Percentiles rank a stretch among this genome's conserved stretches.
These are phyloP conservation scores for Gasterosteus aculeatus DNA, from an alignment of 2,113 vertebrate genomes.

Conservation along the genomic window DNA sequence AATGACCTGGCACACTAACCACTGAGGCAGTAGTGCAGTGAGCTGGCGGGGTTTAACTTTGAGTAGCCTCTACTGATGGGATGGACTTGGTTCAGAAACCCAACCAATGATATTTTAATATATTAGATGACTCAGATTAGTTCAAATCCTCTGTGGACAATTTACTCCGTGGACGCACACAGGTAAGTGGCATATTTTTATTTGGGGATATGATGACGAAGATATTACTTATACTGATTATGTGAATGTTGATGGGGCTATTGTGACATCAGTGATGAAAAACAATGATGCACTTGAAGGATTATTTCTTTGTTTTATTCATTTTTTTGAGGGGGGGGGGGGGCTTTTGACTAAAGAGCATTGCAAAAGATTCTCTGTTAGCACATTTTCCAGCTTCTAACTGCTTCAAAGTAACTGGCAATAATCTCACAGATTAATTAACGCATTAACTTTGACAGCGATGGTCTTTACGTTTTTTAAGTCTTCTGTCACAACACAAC, in stretches of 20 bases:
- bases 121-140: background rate
- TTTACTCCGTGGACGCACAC: conserved; percentile 20
- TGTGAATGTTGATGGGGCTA: conserved; percentile 4
- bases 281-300: background rate
- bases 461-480: conserved; percentile 25
- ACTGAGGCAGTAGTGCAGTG: conserved; percentile 87
- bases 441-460: too few species aligned
- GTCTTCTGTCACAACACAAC: conserved; percentile 18
- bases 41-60: conserved; percentile 84
- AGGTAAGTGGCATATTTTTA: conserved; percentile 68
- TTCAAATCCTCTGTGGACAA: conserved; percentile 17
- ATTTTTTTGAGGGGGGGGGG: background rate
- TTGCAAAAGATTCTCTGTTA: background rate
- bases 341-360: background rate
- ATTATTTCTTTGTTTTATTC: background rate
- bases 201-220: conserved; percentile 17
- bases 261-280: conserved; percentile 10
- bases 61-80: conserved; percentile 87
- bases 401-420: conserved; percentile 16
- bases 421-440: background rate
- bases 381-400: conserved; percentile 1
- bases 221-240: background rate
- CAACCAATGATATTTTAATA: conserved; percentile 37
- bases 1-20: conserved; percentile 82
- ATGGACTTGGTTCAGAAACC: conserved; percentile 92